phyloP scores from a whole-genome alignment of 2,888 invertebrate species.

The Iphiclides podalirius region DNA sequence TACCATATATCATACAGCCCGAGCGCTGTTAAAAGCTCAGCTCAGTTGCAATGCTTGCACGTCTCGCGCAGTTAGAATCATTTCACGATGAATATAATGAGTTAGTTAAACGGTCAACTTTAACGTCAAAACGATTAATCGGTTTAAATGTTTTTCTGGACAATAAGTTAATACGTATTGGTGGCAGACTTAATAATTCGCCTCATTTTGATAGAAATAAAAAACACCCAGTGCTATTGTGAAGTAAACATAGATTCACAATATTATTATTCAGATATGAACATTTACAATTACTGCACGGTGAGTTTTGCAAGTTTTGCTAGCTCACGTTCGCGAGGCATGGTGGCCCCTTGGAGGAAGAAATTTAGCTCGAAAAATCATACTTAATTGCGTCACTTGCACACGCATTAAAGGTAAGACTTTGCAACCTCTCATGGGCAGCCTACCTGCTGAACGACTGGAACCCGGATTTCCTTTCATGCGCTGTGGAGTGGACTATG shows the following conservation, averaged over 20 bases:
- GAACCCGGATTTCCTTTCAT: slow-evolving; percentile 28
- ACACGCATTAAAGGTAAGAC: slow-evolving; percentile 13
- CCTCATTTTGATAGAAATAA: slow-evolving; percentile 23
- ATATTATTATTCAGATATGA: slow-evolving; percentile 2
- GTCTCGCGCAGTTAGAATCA: no score
- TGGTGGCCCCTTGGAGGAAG: slow-evolving; percentile 33
- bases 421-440: slow-evolving; percentile 28
- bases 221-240: slow-evolving; percentile 28
- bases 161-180: slow-evolving; percentile 17
- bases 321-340: slow-evolving; percentile 25
- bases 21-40: no score
- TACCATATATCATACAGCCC: no score
- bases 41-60: no score
- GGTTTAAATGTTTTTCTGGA: no score
- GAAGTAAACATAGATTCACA: not conserved
- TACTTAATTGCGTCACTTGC: slow-evolving; percentile 13
- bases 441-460: slow-evolving; percentile 29
- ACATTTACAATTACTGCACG: slow-evolving; percentile 24
- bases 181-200: slow-evolving; percentile 20
- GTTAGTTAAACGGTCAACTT: no score
- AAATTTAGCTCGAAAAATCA: slow-evolving; percentile 16
- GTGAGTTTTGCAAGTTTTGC: slow-evolving; percentile 29
- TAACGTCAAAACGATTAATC: no score
- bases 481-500: slow-evolving; percentile 31
- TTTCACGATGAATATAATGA: no score